Evolutionary conservation across 2,888 invertebrate genomes (phyloP).

Genomic region (Eucriotettix oculatus): DNA sequence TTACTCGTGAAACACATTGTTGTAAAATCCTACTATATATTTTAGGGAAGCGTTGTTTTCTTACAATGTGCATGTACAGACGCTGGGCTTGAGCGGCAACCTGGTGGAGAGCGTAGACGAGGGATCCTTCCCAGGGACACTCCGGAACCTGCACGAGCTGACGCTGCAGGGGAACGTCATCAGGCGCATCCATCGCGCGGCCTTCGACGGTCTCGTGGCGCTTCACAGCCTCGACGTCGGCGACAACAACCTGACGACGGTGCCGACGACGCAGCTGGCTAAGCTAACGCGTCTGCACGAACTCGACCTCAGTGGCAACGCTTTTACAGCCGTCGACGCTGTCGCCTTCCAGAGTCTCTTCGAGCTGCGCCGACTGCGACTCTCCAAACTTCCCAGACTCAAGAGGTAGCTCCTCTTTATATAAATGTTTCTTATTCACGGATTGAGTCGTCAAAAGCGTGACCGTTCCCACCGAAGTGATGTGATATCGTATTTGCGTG

Average conservation of each 20-base stretch:
- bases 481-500: too few species aligned
- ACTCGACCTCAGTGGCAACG: conserved; percentile 62
- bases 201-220: conserved; percentile 56
- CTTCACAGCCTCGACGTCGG: conserved; percentile 55
- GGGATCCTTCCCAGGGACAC: conserved; percentile 38
- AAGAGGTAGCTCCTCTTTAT: not conserved
- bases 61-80: conserved; percentile 15
- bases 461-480: too few species aligned
- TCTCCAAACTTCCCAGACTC: conserved; percentile 45
- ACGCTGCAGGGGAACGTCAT: conserved; percentile 59
- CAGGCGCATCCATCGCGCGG: conserved; percentile 47
- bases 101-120: conserved; percentile 54
- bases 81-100: conserved; percentile 63
- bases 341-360: conserved; percentile 73
- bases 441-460: too few species aligned
- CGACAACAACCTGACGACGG: conserved; percentile 57
- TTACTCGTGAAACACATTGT: too few species aligned
- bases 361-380: conserved; percentile 55
- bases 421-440: too few species aligned
- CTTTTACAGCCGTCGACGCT: conserved; percentile 54
- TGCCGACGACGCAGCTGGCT: conserved; percentile 25
- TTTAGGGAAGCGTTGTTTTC: too few species aligned
- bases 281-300: conserved; percentile 43
- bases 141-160: conserved; percentile 36
- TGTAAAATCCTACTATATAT: too few species aligned